Evolutionary conservation across 2,797 vertebrate species (phyloP), one percentile per base, ranked within the genome.

Genomic region (Erithacus rubecula): DNA sequence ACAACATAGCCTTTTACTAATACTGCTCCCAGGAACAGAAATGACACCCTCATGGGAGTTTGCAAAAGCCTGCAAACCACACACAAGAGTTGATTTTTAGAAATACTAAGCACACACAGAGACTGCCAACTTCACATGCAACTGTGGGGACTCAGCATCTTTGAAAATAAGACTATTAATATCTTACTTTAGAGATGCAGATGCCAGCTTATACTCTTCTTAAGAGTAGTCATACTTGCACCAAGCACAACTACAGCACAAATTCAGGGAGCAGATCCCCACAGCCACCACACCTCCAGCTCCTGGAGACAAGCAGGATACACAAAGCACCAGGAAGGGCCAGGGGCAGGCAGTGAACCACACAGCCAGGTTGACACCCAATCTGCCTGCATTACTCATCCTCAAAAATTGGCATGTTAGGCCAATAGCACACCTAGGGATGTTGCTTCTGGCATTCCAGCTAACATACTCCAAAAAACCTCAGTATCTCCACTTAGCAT

Each of bases 1-100:
- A 82, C 79, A 77, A 70, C 65, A 43, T 7, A 60, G 91, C 53
- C 80, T 91, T 97, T 93, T 84, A 83, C 90, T 85, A 82, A 94
- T 60, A 77, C 47, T 34, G 88, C 62, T 94, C 93, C 90, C 91
- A 95, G 94, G 90, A 91, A 95, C 68, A 96, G 85, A 84, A 94
- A 88, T 62, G 89, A 69, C 82, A 92, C 52, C 92, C 89, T 58
- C 86, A 84, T 1, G 7, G 75, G 94, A 95, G 81, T 78, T 84
- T 29, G 77, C 77, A 84, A 60, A 76, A 93, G 62, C 59, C 94
- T 82, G 70, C 87, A 84, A 95, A 74, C 83, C 87, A 71, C 85
- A 70, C 6, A 9, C 56, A 58, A 76, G 69, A 58, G 85, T 74
- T 80, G 90, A 56, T 60, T 88, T 92, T 90, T 30, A 53, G 77